Percentiles rank a stretch among this genome's conserved stretches.
phyloP scores from a whole-genome alignment of 2,888 invertebrate genomes.

The Opisthograptis luteolata region DNA sequence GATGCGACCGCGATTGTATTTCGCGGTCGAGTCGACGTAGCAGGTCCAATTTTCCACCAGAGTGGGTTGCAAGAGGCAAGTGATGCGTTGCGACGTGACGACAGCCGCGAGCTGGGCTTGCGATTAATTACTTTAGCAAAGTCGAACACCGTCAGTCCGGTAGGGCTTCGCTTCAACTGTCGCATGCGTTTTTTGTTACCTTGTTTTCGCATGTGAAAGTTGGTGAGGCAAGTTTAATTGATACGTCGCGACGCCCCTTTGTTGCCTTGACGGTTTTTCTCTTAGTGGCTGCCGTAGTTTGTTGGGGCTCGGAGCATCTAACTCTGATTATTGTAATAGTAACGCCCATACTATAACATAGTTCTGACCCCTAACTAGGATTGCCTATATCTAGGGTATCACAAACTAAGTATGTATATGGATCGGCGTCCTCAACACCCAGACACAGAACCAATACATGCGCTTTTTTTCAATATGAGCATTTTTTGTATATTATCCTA shows the following conservation, averaged over 20 bases:
- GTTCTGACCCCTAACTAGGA: no score
- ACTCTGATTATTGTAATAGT: no score
- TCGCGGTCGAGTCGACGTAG: slow-evolving; percentile 64
- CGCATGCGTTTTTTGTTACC: slow-evolving; percentile 65
- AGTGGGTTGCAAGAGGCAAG: slow-evolving; percentile 59
- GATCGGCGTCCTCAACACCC: no score
- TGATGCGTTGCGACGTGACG: slow-evolving; percentile 77
- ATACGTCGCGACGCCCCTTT: slow-evolving; percentile 39
- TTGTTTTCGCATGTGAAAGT: slow-evolving; percentile 54
- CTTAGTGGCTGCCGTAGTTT: background rate
- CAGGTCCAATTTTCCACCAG: slow-evolving; percentile 77
- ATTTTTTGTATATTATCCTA: no score
- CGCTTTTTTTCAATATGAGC: no score
- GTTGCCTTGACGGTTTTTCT: slow-evolving; percentile 11
- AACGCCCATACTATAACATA: no score
- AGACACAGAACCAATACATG: no score
- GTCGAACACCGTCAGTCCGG: slow-evolving; percentile 57
- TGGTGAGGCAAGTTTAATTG: slow-evolving; percentile 44
- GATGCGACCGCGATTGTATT: slow-evolving; percentile 54
- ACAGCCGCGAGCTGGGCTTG: slow-evolving; percentile 62
- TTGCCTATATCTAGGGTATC: no score
- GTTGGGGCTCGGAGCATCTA: background rate
- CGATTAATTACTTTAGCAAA: slow-evolving; percentile 79
- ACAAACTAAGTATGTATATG: no score
- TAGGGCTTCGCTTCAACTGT: slow-evolving; percentile 72